A percentile compares a stretch with the other conserved stretches of the same genome.
These are phyloP conservation scores for Diorhabda elongata DNA, from an alignment of 1,140 invertebrate species.

Conservation along the genomic window DNA sequence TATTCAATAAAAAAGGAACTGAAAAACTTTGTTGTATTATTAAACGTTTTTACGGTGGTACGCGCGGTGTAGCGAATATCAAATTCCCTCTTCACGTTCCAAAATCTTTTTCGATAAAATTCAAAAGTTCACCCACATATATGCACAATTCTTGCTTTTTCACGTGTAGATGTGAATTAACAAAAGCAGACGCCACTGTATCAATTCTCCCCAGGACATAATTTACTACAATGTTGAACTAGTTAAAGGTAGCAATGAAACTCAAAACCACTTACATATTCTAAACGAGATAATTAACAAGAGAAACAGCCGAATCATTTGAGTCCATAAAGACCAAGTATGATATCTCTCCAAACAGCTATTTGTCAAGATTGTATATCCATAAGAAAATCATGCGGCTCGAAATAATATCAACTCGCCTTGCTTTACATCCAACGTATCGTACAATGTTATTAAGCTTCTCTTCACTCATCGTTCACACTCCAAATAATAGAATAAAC, in stretches of 20 bases:
- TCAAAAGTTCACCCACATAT: no score
- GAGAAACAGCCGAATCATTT: not conserved
- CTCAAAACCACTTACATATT: not conserved
- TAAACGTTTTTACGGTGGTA: no score
- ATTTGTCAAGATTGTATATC: conserved; percentile 2
- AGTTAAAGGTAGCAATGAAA: not conserved
- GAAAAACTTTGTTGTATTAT: no score
- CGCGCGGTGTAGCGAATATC: no score
- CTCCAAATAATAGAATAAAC: not conserved
- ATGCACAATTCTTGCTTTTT: no score
- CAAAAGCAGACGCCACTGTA: no score
- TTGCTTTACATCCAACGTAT: not conserved
- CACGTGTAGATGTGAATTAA: no score
- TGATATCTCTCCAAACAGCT: not conserved
- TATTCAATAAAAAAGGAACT: no score
- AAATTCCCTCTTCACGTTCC: no score
- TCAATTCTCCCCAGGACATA: no score
- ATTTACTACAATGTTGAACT: not conserved
- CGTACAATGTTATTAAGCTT: not conserved
- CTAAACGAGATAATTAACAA: not conserved
- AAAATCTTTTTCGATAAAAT: no score
- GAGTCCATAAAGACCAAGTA: not conserved
- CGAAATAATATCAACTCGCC: not conserved
- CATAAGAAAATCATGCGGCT: not conserved
- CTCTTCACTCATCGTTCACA: not conserved